Evolutionary conservation across 2,888 invertebrate genomes (phyloP), one percentile per base, ranked within the genome.

Genomic region (Adelognathus sp.): DNA sequence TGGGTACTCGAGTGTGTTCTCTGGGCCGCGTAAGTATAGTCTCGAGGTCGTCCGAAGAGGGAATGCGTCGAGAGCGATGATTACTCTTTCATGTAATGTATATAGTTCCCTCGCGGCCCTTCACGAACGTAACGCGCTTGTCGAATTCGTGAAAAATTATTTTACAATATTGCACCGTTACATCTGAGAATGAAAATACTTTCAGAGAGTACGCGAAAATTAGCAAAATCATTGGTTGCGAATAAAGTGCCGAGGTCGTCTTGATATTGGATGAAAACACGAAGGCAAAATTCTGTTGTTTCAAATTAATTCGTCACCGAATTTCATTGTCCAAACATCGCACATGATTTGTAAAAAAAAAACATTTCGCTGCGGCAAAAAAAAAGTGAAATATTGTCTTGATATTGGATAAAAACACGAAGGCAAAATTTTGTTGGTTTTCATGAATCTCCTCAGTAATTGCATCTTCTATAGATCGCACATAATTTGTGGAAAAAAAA

Each of bases 1-100:
- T n/a, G 60, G 33, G 41, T 54, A 39, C 54, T 39, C 31, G 64
- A 16, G 63, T 41, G 24, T 24, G 41, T 29, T 67, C 39, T 36
- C n/a, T 36, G 67, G 82, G 82, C 27, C 44, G 52, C 84, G 79
- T 86, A 86, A 87, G 87, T 88, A 87, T 86, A 87, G 85, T 83
- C 71, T 78, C 83, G 83, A 83, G 84, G 83, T 81, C 82, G 82
- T 64, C 79, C 75, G 61, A 70, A 81, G 82, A 83, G 79, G 82
- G 83, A 84, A 78, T 72, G 61, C 63, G 66, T 21, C 33, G 36
- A 44, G 27, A n/a, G 21, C 33, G 52, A 66, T 16, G n/a, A 11
- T 14, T 27, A 36, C 39, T 31, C 66, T 27, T n/a, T n/a, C n/a
- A n/a, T n/a, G 29, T 36, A 67, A 46, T 46, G 24, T 21, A 14